Evolutionary conservation across 2,888 invertebrate species (phyloP), one percentile per base, ranked within the genome.

Genomic region (Tuta absoluta): DNA sequence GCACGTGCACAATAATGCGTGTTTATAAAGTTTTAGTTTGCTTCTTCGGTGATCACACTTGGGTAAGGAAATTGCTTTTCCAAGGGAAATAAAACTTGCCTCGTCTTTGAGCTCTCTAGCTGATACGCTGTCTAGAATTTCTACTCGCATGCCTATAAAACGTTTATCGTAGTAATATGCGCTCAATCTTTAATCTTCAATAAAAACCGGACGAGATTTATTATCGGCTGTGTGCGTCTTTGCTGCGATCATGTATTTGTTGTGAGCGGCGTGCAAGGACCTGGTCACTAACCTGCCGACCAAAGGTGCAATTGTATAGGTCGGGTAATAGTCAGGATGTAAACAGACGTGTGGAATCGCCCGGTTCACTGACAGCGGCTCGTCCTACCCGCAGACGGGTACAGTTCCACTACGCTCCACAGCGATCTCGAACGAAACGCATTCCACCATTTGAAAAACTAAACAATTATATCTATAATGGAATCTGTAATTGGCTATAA

Each of bases 311-410:
- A 65, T 67, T 64, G 64, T 68, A 66, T 62, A 67, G 64, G 67
- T 59, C 68, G 67, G 66, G 69, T 66, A 69, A 67, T 69, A 68
- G 57, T 17, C 21, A 45, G 64, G 60, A 65, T 67, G 63, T 62
- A 62, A 63, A 59, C 59, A 62, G 58, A 49, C 59, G 72, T 71
- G 74, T 75, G 76, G 80, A 79, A 80, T 78, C 79, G 69, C 73
- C 69, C 70, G 72, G 78, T 75, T 80, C 78, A 78, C 69, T 75
- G 75, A 72, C 72, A 69, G 62, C 65, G 68, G 68, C 69, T 72
- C 23, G 19, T n/a, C n/a, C 56, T 12, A 17, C 56, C 24, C n/a
- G 70, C 72, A 75, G 75, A 75, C 77, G 69, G 62, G 62, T 51
- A 17, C 48, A 1, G 8, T 10, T 33, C 33, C 33, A 33, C 33